Evolutionary conservation across 2,888 invertebrate species (phyloP), one percentile per base, ranked within the genome.

Genomic region (Priapulus caudatus): DNA sequence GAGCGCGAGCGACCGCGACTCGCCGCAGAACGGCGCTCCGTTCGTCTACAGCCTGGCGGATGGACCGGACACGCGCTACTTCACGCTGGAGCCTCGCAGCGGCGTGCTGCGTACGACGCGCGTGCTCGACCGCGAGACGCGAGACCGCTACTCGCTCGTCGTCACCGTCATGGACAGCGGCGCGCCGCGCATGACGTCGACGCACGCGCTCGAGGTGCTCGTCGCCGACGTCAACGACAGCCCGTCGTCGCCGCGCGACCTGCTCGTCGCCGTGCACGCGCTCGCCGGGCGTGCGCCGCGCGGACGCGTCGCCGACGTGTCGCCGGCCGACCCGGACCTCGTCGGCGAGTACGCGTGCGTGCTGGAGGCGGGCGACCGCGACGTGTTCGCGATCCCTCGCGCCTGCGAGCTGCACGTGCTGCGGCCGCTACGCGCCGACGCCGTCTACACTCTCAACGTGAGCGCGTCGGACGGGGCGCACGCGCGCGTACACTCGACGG

Each of bases 131-230:
- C 78, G 91, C 62, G 92, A 93, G 72, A 64, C 76, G 1, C 84
- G 81, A 23, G 83, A 88, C 0, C 77, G 79, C 58, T 73, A 91
- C 57, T 81, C 83, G 65, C 75, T 89, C 19, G 67, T 81, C 45
- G 81, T 93, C 50, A 82, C 89, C 71, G 87, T 91, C 3, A 85
- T 85, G 71, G 92, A 93, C 66, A 88, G 84, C 64, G 90, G 90
- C 0, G 78, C 76, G 24, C 90, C 90, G 0, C 80, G 80, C 59
- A 84, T 86, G 82, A 81, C 80, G 61, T 85, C 88, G 0, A 84
- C 84, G 59, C 84, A 86, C 65, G 77, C 79, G 4, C 77, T 92
- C 50, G 78, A 77, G 20, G 79, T 91, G 16, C 78, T 81, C 55
- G 80, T 93, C 2, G 70, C 83, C 16, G 92, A 93, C 70, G 82